Base-by-base conservation (phyloP, 2,113 vertebrate species). In the Anolis carolinensis region DNA sequence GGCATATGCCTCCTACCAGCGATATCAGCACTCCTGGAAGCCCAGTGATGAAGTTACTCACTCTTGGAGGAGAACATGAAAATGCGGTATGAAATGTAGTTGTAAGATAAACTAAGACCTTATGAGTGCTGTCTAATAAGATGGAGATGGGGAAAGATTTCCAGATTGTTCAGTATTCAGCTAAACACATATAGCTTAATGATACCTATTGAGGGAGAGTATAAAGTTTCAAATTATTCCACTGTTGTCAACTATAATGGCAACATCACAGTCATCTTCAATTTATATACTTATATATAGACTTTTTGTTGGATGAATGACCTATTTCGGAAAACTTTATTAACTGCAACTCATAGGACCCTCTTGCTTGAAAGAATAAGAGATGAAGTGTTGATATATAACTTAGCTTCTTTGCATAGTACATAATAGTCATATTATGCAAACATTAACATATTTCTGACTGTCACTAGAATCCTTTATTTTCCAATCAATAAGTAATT, bases 31-130 rank as follows among this genome's bases (percentile, higher is more conserved):
- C 95, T 48, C 82, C 95, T 3, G 96, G 96, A 52, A 97, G 96
- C 86, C 96, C 98, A 0, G 91, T 98, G 74, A 95, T 97, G 75
- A 96, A 93, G 67, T 92, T 98, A 79, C 96, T 99, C 90, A 92
- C 95, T 7, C 96, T 98, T 34, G 96, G 96, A 32, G 93, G 90
- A 79, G 96, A 95, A 52, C 97, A 97, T 0, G 97, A 97, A 93
- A 95, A 95, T 62, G 96, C 95, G 94, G 98, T 98, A 96, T 95
- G 93, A 87, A n/a, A 91, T 84, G 90, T 88, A 93, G 76, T 86
- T 88, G 44, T 86, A 74, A 73, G 1, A 75, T 73, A 30, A 6
- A 0, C 1, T 6, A 36, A 81, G 18, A 27, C 13, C 1, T 48
- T 7, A 3, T 48, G 30, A 44, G 63, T 63, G 16, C 5, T 84